A percentile compares a stretch with the other conserved stretches of the same genome.
phyloP scores from a whole-genome alignment of 2,797 vertebrate genomes.

The Ptychadena robeensis region DNA sequence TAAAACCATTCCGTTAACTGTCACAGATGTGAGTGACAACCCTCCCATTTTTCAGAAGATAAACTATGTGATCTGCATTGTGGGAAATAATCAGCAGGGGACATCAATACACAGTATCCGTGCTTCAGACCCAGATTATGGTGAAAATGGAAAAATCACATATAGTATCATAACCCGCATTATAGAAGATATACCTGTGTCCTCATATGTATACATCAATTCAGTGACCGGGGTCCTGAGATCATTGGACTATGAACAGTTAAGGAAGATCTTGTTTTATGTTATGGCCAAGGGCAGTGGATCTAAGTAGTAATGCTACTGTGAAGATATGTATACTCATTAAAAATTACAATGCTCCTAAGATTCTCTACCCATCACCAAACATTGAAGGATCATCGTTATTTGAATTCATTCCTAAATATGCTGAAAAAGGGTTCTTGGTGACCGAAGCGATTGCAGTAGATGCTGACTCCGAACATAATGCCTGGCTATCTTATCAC shows the following conservation, averaged over 20 bases:
- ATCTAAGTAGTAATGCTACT: slow-evolving; percentile 51
- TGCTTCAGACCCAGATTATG: slow-evolving; percentile 65
- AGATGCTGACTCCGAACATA: slow-evolving; percentile 73
- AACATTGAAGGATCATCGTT: background rate
- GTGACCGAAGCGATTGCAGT: slow-evolving; percentile 74
- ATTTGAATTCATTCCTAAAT: slow-evolving; percentile 68
- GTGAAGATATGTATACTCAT: slow-evolving; percentile 68
- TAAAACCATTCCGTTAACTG: slow-evolving; percentile 64
- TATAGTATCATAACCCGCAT: slow-evolving; percentile 62
- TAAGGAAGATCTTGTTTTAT: slow-evolving; percentile 66
- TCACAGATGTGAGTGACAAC: slow-evolving; percentile 74
- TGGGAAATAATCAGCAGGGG: slow-evolving; percentile 72
- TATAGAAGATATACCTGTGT: slow-evolving; percentile 10
- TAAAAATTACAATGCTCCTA: slow-evolving; percentile 54
- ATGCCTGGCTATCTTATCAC: slow-evolving; percentile 70
- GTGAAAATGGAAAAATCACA: slow-evolving; percentile 63
- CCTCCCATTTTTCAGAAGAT: slow-evolving; percentile 66
- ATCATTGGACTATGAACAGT: slow-evolving; percentile 78
- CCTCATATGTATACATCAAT: slow-evolving; percentile 63
- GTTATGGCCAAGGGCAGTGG: slow-evolving; percentile 74
- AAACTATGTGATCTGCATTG: slow-evolving; percentile 67
- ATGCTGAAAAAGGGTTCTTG: slow-evolving; percentile 72
- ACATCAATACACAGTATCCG: slow-evolving; percentile 63
- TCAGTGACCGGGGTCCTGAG: slow-evolving; percentile 70
- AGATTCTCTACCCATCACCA: slow-evolving; percentile 55